Base-by-base conservation (phyloP, 2,797 vertebrate species). In the Onychomys leucogaster region DNA sequence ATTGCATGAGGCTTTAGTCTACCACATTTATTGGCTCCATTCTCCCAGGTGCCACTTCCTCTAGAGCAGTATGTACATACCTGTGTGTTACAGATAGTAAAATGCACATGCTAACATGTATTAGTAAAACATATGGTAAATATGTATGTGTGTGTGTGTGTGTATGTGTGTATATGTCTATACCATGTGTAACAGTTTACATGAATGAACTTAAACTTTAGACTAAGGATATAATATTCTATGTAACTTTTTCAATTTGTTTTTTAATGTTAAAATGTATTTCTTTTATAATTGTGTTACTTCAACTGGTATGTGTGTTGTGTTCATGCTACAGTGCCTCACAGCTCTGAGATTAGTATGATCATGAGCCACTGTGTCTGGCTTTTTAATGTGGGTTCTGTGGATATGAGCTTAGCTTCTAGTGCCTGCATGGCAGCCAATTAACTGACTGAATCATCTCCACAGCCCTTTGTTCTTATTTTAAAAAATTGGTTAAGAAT, bases 201-300 rank as follows among this genome's bases (percentile, higher is more conserved):
- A 92, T 12, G 12, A 25, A 14, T 59, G 59, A 80, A 55, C 92
- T 94, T 88, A 69, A 87, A 34, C n/a, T 90, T 92, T 61, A 43
- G 46, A 63, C 76, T 57, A 61, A 59, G 14, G 34, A 43, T 81
- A 41, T 43, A 23, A 52, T 49, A 55, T 63, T n/a, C 9, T 32
- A 34, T 9, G 5, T 34, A n/a, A 88, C 41, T 4, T 82, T 77
- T 32, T 2, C 63, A 9, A 55, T 34, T 55, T 63, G 17, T 25
- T 63, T 87, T 82, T 55, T 71, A 71, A 37, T 71, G 19, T 71
- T 19, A 2, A 71, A 69, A 37, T 71, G 17, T 19, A 71, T 71
- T 71, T 4, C 7, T 71, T 71, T 37, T 71, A 21, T 71, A 71
- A 37, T 71, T 37, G 67, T 71, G 19, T 71, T 71, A 37, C 17